These are phyloP conservation scores for Carlito syrichta DNA, from an alignment of 2,113 vertebrate genomes.

Conservation along the genomic window DNA sequence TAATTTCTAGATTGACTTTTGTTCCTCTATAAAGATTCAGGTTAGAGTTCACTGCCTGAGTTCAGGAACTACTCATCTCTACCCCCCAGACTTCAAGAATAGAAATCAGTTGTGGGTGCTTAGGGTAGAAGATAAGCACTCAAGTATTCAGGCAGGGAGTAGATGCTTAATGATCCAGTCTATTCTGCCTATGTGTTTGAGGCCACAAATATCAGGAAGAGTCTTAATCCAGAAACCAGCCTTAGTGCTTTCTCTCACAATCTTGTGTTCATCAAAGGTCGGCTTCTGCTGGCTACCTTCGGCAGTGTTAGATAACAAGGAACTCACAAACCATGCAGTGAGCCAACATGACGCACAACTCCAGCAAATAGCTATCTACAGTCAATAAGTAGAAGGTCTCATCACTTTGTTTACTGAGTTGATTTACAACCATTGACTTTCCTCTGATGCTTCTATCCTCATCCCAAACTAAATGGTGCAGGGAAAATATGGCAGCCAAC, in stretches of 20 bases:
- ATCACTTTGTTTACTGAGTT: neutral
- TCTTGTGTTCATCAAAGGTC: neutral
- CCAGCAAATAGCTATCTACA: conserved; percentile 7
- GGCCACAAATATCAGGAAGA: neutral
- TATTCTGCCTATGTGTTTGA: neutral
- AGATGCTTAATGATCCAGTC: neutral
- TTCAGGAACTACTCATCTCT: neutral
- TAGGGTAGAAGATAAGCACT: neutral
- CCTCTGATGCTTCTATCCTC: neutral
- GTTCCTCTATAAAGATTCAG: neutral
- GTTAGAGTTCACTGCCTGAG: neutral
- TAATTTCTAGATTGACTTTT: neutral
- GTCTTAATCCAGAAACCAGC: neutral
- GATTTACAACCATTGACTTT: neutral
- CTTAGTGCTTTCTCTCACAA: neutral
- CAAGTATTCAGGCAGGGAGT: neutral
- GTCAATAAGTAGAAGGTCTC: neutral
- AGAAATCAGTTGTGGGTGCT: neutral
- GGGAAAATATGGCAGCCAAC: neutral
- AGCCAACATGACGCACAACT: neutral
- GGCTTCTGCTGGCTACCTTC: neutral
- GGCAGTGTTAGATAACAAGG: neutral
- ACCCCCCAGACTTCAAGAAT: neutral
- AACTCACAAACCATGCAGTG: neutral
- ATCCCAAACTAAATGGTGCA: neutral